Base-by-base conservation (phyloP, 2,113 vertebrate species). In the Pangasianodon gigas region DNA sequence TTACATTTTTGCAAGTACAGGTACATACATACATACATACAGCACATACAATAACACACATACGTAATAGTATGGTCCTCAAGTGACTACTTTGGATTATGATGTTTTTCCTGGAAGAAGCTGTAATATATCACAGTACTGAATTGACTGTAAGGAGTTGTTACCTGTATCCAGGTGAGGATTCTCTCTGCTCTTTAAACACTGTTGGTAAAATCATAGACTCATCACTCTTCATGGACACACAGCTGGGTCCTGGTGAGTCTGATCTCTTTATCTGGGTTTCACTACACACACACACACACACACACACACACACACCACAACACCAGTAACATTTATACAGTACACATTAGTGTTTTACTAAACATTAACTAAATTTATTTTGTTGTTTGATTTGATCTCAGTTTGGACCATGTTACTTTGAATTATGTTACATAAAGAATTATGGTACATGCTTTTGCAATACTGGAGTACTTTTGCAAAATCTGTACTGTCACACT, bases 241-340 rank as follows among this genome's bases (percentile, higher is more conserved):
- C 74, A 77, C 74, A 77, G 74, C 74, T 77, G 71, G 71, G 37
- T 44, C 44, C 71, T 26, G 74, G 41, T 37, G 74, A 77, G 74
- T 46, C 41, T 46, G 74, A 77, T 77, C 74, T 77, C 74, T 77
- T 46, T 48, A 44, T 24, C 41, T 77, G 74, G 16, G 21, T 24
- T 48, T 79, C 44, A 26, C 21, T 48, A 0, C 1, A 46, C 41
- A 77, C 18, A 19, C 21, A 24, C 2, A 26, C 9, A 46, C 21
- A 4, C 21, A 26, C 41, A 29, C 4, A 77, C 74, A 46, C 19
- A 77, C 71, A 44, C 71, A 69, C 67, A 69, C 65, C 4, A 32
- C 11, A 32, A 2, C 4, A 69, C 67, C 10, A 32, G 4, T 69
- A 69, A 65, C 26, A 29, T 65, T 37, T 18, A 37, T 37, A 18